A percentile compares a stretch with the other conserved stretches of the same genome.
These are phyloP conservation scores for Mustela nigripes DNA, from an alignment of 2,113 vertebrate genomes.

Conservation along the genomic window DNA sequence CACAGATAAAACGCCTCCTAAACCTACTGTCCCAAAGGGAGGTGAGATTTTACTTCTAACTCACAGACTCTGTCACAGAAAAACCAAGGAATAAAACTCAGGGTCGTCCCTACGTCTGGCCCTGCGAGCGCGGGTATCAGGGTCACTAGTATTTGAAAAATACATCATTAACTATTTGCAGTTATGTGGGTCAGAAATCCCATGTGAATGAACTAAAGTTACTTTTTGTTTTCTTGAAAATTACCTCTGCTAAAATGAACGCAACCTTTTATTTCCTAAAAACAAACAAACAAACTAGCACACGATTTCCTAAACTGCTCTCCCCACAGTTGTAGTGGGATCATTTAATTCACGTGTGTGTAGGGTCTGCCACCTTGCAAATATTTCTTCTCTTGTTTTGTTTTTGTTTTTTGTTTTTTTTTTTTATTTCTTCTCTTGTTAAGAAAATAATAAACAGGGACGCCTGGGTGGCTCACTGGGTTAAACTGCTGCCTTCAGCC, in stretches of 20 bases:
- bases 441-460: neutral
- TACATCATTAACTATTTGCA: neutral
- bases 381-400: neutral
- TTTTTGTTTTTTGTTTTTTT: too few species aligned
- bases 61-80: neutral
- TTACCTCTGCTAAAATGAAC: neutral
- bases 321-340: neutral
- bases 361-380: neutral
- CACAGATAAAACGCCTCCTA: too few species aligned
- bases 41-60: too few species aligned
- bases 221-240: neutral
- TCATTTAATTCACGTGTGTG: neutral
- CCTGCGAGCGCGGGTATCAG: neutral
- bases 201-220: neutral
- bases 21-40: too few species aligned
- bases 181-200: neutral
- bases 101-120: neutral
- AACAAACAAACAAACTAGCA: neutral
- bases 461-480: too few species aligned
- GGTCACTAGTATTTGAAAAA: neutral
- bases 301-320: neutral
- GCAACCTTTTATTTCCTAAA: neutral
- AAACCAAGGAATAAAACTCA: neutral
- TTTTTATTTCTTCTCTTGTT: neutral
- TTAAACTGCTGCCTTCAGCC: too few species aligned